Base-by-base conservation (phyloP, 2,113 vertebrate species). In the Brienomyrus brachyistius region DNA sequence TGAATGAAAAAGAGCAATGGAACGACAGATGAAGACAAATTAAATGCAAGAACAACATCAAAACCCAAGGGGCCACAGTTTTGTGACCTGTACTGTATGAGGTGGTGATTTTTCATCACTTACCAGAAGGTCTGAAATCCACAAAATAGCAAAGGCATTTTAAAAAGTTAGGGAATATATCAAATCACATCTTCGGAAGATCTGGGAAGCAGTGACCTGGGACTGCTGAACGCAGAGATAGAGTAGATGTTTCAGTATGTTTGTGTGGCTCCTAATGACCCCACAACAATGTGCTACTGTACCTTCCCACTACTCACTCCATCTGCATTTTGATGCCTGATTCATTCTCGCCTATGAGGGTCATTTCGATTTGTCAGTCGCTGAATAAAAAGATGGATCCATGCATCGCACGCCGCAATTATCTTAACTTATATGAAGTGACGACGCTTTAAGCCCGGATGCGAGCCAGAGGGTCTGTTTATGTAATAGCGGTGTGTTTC, bases 401-500 rank as follows among this genome's bases (percentile, higher is more conserved):
- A n/a, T 23, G 35, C 7, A 13, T 35, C 7, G 8, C 10, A 11
- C 40, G 4, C 10, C 3, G 43, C 56, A 88, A 23, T 88, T 45
- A 40, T 62, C 52, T 51, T 48, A 40, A 88, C 52, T 51, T 48
- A 70, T 50, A 45, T 88, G 59, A 88, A 52, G 43, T 54, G 21
- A 66, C 43, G 90, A 56, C 62, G 47, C 45, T 80, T 17, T 66
- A 17, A 11, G 45, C 19, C 11, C 27, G 23, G 84, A 82, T 85
- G 56, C 50, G 23, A 11, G 3, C 4, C 19, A 35, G 87, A 91
- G 89, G 48, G 86, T n/a, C 40, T 23, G 6, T 91, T 95, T 94
- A 93, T 90, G 90, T 94, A 94, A 94, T 90, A 89, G 86, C 10
- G 88, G 88, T 89, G 88, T 86, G 51, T 47, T 91, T 89, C 82